These are phyloP conservation scores for Hypsibius dujardini DNA, from an alignment of 1,140 invertebrate species.

Conservation along the genomic window DNA sequence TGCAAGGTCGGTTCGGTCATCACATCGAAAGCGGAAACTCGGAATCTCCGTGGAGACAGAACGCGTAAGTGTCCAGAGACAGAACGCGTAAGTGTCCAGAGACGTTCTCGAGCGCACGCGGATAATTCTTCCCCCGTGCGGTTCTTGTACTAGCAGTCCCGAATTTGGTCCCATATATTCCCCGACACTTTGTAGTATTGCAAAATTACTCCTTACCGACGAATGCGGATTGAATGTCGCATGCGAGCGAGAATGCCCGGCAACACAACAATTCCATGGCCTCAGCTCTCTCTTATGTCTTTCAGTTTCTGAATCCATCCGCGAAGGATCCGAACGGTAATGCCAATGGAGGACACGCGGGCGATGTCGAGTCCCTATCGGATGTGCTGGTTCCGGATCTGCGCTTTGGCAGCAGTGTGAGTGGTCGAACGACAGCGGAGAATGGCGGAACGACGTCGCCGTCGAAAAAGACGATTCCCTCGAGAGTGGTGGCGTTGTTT, in stretches of 20 bases:
- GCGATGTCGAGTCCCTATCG: not conserved
- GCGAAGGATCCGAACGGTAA: not conserved
- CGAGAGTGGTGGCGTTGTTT: not conserved
- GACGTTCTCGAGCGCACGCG: too few species aligned
- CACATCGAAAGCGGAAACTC: not conserved
- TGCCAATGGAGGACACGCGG: not conserved
- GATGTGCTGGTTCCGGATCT: not conserved
- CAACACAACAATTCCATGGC: not conserved
- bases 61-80: not conserved
- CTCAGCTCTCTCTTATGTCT: not conserved
- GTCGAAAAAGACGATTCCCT: not conserved
- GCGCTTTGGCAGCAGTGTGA: constrained; percentile 7
- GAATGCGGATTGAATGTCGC: too few species aligned
- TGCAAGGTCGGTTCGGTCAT: not conserved
- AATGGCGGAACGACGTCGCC: not conserved
- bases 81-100: not conserved
- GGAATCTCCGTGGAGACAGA: constrained; percentile 5
- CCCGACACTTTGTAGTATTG: too few species aligned
- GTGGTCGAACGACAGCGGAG: not conserved
- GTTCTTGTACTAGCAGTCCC: too few species aligned
- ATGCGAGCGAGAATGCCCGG: too few species aligned
- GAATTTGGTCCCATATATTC: too few species aligned
- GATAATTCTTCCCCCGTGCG: too few species aligned
- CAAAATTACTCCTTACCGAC: too few species aligned
- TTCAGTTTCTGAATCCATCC: constrained; percentile 11